Evolutionary conservation across 92 coral and sea anemone species (phyloP).

Genomic region (Metridium senile): DNA sequence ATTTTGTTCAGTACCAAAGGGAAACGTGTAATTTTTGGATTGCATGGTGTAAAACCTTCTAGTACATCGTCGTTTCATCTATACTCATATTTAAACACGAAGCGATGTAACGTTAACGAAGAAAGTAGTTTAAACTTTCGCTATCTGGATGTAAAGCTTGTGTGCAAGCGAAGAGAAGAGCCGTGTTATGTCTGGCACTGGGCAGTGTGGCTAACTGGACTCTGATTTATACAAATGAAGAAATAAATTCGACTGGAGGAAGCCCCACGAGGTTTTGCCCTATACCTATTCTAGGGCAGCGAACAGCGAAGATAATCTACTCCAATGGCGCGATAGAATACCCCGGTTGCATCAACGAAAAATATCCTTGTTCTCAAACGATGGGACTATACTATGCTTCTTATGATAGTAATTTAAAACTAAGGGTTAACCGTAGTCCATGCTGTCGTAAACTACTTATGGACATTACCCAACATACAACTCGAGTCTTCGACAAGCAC

Average conservation of each 20-base stretch:
- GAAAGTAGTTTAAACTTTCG: conserved; percentile 11
- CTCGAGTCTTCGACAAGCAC: conserved; percentile 28
- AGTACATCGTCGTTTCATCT: not conserved
- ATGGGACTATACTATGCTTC: conserved; percentile 13
- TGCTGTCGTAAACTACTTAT: conserved; percentile 37
- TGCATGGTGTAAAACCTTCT: not conserved
- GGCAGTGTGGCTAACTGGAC: conserved; percentile 54
- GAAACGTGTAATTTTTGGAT: not conserved
- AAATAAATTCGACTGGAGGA: not conserved
- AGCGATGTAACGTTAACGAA: conserved; percentile 10
- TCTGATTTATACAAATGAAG: conserved; percentile 2
- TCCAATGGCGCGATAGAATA: conserved; percentile 25
- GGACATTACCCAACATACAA: conserved; percentile 33
- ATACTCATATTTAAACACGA: not conserved
- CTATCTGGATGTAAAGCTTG: conserved; percentile 26
- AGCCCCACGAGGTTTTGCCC: conserved; percentile 24
- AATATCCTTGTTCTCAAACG: conserved; percentile 36
- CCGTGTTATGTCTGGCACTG: conserved; percentile 39
- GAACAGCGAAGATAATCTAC: conserved; percentile 35
- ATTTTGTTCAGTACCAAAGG: not conserved
- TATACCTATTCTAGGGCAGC: conserved; percentile 15
- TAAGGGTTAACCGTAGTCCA: conserved; percentile 37
- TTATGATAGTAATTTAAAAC: conserved; percentile 19
- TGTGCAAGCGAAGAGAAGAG: conserved; percentile 3
- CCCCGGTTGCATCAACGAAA: conserved; percentile 18